Evolutionary conservation across 1,140 invertebrate genomes (phyloP).

Genomic region (Diorhabda carinulata): DNA sequence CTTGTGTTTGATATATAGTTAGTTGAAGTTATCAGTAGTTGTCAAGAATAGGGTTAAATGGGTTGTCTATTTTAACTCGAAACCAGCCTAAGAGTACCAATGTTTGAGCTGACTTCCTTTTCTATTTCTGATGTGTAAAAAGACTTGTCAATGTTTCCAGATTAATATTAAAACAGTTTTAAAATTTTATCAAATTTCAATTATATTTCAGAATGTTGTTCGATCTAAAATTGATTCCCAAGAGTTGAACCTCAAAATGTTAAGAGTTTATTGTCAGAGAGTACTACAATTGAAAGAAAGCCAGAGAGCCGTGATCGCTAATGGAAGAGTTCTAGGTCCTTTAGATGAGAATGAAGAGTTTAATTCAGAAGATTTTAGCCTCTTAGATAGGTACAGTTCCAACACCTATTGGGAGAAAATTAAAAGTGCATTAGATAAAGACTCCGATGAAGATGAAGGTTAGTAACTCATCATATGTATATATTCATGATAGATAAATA

Average conservation of each 20-base stretch:
- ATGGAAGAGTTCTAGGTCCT: conserved; percentile 89
- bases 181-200: conserved; percentile 7
- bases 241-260: conserved; percentile 57
- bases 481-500: no score
- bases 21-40: no score
- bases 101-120: no score
- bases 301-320: conserved; percentile 71
- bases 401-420: conserved; percentile 77
- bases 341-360: conserved; percentile 74
- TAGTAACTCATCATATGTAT: conserved; percentile 10
- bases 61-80: no score
- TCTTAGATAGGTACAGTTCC: conserved; percentile 78
- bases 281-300: conserved; percentile 56
- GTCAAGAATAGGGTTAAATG: no score
- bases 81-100: no score
- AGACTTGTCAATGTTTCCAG: no score
- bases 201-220: conserved; percentile 38
- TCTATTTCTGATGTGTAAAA: no score
- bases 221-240: conserved; percentile 36
- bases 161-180: no score
- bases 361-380: conserved; percentile 83
- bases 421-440: conserved; percentile 57
- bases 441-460: conserved; percentile 53
- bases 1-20: no score
- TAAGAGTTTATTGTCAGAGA: conserved; percentile 58